Percentiles rank a stretch among this genome's conserved stretches.
Conservation (phyloP, 2,888 invertebrate species). For the Drosophila emarginata region DNA sequence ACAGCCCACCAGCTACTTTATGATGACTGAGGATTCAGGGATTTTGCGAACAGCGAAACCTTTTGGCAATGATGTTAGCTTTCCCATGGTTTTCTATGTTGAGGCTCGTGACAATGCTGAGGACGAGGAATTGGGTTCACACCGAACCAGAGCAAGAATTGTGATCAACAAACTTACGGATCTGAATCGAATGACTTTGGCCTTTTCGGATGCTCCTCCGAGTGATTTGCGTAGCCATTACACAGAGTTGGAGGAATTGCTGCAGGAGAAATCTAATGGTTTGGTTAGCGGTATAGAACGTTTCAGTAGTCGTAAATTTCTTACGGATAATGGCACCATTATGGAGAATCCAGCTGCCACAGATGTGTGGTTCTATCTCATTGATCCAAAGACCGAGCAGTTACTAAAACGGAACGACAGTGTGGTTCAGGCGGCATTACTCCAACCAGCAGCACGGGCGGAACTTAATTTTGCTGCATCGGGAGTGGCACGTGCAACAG, state of each 20-base stretch:
- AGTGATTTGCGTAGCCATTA: slow-evolving; percentile 86
- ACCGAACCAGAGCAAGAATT: slow-evolving; percentile 79
- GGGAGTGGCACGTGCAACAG: slow-evolving; percentile 87
- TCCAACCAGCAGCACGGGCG: slow-evolving; percentile 86
- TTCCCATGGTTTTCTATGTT: slow-evolving; percentile 90
- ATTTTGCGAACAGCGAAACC: slow-evolving; percentile 89
- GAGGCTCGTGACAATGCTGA: slow-evolving; percentile 84
- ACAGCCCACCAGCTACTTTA: slow-evolving; percentile 85
- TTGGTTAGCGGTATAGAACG: slow-evolving; percentile 92
- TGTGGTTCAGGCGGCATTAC: slow-evolving; percentile 86
- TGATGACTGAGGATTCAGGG: slow-evolving; percentile 89
- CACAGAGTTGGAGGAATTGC: slow-evolving; percentile 83
- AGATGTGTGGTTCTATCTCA: slow-evolving; percentile 93
- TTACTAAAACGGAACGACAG: slow-evolving; percentile 89
- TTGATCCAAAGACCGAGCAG: slow-evolving; percentile 90
- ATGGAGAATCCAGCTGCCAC: slow-evolving; percentile 88
- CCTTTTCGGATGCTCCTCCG: slow-evolving; percentile 89
- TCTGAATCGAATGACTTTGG: slow-evolving; percentile 89
- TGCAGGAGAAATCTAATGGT: slow-evolving; percentile 85
- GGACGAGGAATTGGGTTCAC: slow-evolving; percentile 83
- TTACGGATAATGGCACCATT: slow-evolving; percentile 89
- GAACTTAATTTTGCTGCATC: slow-evolving; percentile 88
- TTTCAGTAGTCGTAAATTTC: slow-evolving; percentile 89
- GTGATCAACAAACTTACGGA: slow-evolving; percentile 89
- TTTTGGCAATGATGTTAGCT: slow-evolving; percentile 86